phyloP scores from a whole-genome alignment of 2,888 invertebrate genomes.

The Drosophila nigritarsus region DNA sequence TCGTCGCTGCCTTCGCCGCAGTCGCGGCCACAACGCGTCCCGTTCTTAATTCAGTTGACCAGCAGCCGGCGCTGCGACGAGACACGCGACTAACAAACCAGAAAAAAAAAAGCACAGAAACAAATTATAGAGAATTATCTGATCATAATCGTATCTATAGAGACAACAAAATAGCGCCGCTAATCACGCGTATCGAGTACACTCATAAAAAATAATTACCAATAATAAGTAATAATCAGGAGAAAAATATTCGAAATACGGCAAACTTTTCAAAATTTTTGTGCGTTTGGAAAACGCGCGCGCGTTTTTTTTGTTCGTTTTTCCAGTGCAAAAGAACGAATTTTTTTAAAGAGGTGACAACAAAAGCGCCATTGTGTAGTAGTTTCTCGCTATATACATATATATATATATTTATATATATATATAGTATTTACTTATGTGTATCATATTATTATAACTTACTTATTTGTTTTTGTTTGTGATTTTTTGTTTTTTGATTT shows the following conservation, averaged over 20 bases:
- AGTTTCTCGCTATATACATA: conserved; percentile 18
- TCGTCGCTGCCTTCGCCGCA: conserved; percentile 31
- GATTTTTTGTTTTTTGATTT: not conserved
- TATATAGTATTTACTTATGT: conserved; percentile 10
- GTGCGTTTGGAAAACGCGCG: conserved; percentile 62
- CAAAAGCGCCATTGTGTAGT: not conserved
- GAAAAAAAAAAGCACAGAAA: conserved; percentile 11
- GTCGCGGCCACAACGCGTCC: conserved; percentile 61
- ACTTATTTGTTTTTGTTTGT: conserved; percentile 31
- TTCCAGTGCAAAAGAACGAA: conserved; percentile 29
- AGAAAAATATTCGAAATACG: conserved; percentile 4
- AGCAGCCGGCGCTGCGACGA: conserved; percentile 77
- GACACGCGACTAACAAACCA: conserved; percentile 71
- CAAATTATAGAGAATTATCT: conserved; percentile 36
- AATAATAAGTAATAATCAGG: not conserved
- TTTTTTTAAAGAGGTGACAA: conserved; percentile 56
- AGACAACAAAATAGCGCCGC: conserved; percentile 16
- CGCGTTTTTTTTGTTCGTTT: conserved; percentile 33
- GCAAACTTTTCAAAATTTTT: conserved; percentile 20
- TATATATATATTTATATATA: conserved; percentile 20
- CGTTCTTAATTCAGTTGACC: conserved; percentile 83
- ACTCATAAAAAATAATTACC: conserved; percentile 2
- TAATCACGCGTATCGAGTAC: conserved; percentile 15
- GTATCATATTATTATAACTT: conserved; percentile 12
- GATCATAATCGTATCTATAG: conserved; percentile 22